phyloP scores from a whole-genome alignment of 2,113 vertebrate species.

The Gila orcuttii region DNA sequence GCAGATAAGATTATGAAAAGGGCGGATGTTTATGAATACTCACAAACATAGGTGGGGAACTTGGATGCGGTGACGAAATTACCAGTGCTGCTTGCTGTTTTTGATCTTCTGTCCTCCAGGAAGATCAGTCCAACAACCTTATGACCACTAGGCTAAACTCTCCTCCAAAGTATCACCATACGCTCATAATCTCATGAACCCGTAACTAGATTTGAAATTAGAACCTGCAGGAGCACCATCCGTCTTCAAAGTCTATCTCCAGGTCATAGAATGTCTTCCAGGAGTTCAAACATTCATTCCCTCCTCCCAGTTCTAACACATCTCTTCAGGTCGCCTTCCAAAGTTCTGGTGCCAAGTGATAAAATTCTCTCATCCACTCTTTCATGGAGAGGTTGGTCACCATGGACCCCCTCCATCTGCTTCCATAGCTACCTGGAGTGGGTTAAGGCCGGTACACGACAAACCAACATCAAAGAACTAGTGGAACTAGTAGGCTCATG shows the following conservation, averaged over 20 bases:
- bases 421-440: conserved; percentile 34
- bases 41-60: neutral
- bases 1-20: neutral
- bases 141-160: neutral
- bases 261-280: conserved; percentile 4
- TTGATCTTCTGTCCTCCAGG: conserved; percentile 35
- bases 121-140: neutral
- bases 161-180: neutral
- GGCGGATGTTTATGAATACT: neutral
- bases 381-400: conserved; percentile 34
- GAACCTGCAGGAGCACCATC: conserved; percentile 22
- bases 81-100: neutral
- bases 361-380: conserved; percentile 31
- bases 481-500: too few species aligned
- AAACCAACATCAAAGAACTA: too few species aligned
- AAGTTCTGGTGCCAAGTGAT: conserved; percentile 42
- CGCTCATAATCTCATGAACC: conserved; percentile 30
- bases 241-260: conserved; percentile 39
- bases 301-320: conserved; percentile 23
- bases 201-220: conserved; percentile 32
- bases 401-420: conserved; percentile 30
- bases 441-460: neutral
- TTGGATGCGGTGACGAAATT: neutral
- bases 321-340: conserved; percentile 10
- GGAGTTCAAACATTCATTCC: conserved; percentile 12